Evolutionary conservation across 2,888 invertebrate genomes (phyloP).

Genomic region (Ischnus inquisitorius): DNA sequence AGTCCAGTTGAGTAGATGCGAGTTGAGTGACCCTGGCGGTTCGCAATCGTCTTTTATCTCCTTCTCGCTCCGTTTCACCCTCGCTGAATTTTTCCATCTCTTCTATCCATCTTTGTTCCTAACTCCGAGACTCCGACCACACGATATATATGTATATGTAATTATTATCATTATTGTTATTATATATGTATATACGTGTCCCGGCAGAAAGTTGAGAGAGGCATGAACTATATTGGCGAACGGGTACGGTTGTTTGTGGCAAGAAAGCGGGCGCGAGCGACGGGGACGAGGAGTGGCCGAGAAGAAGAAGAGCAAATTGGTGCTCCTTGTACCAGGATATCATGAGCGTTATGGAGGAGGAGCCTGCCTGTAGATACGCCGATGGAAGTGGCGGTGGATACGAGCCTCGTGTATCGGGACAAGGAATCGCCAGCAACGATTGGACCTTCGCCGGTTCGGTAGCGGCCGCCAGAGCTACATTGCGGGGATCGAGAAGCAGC

Average conservation of each 20-base stretch:
- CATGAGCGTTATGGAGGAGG: conserved; percentile 86
- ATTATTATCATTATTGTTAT: not conserved
- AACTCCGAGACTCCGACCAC: conserved; percentile 41
- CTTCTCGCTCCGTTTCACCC: conserved; percentile 43
- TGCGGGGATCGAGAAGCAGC: conserved; percentile 10
- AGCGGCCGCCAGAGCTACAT: conserved; percentile 34
- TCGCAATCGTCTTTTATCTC: conserved; percentile 47
- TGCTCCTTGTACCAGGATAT: conserved; percentile 87
- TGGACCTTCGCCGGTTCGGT: conserved; percentile 29
- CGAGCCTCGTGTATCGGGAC: conserved; percentile 63
- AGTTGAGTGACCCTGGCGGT: conserved; percentile 74
- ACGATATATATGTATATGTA: not conserved
- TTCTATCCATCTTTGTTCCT: conserved; percentile 43
- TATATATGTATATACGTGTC: conserved; percentile 28
- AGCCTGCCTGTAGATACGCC: conserved; percentile 44
- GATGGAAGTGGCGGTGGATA: conserved; percentile 72
- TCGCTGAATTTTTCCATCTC: conserved; percentile 26
- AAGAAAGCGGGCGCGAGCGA: conserved; percentile 83
- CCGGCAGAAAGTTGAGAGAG: conserved; percentile 27
- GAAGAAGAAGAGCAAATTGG: conserved; percentile 88
- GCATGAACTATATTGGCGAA: conserved; percentile 31
- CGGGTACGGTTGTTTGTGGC: conserved; percentile 8
- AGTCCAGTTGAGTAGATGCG: conserved; percentile 68
- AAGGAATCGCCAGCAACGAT: conserved; percentile 72
- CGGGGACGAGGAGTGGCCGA: conserved; percentile 86